Base-by-base conservation (phyloP, 2,888 invertebrate genomes). In the Drosophila emarginata region DNA sequence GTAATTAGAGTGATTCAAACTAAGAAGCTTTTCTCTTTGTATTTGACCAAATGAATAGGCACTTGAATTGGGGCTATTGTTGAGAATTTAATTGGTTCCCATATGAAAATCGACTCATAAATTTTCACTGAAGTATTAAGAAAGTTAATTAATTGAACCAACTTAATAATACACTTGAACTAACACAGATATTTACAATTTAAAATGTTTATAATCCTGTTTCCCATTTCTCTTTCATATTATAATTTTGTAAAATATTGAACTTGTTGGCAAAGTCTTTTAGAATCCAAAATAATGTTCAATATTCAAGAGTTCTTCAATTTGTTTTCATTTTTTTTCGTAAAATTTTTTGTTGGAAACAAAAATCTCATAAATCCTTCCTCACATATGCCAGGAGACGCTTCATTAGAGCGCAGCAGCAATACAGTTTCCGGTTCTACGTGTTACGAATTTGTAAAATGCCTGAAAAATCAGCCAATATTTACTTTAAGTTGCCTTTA, bases 391-490 rank as follows among this genome's bases (percentile, higher is more conserved):
- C 62, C 60, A 64, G 56, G 64, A 37, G 64, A 12, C 56, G 77
- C 62, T 81, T 85, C 80, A 85, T 81, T 81, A 86, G 72, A 67
- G 67, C 32, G 36, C 63, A 67, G 64, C 59, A 45, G 45, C 45
- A 45, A 45, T 45, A 64, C 40, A 57, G 63, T 53, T 64, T 60
- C 18, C 50, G 28, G 39, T 45, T 74, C 61, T 64, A 80, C 82
- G 87, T 82, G 82, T 74, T 66, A 67, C 66, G 82, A 67, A 84
- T 82, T 57, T 56, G 61, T 37, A 75, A 74, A 72, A 28, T 59
- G 21, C 45, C 54, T 72, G 54, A 65, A 72, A 71, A 80, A 82
- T 72, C 73, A 72, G 65, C 73, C 71, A 76, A 87, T 79, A 78
- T 80, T 79, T 77, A 75, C 78, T 77, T 78, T 66, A 77, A 71